Evolutionary conservation across 1,140 invertebrate genomes (phyloP).

Genomic region (Pseudomyrmex dendroicus): DNA sequence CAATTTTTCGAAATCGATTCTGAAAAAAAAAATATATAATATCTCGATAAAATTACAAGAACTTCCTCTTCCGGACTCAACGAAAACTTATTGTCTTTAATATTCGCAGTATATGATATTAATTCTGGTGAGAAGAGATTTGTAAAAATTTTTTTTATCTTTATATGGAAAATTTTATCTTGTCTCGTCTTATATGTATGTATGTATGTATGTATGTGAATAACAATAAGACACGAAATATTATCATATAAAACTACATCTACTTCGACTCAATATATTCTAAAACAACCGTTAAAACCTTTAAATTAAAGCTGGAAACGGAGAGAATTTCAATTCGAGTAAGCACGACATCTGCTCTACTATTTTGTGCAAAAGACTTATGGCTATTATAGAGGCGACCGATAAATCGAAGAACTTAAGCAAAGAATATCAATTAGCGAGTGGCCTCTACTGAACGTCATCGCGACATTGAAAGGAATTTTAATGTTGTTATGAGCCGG

Average conservation of each 20-base stretch:
- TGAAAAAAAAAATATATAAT: too few species aligned
- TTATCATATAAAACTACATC: background rate
- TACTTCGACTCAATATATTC: background rate
- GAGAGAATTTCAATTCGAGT: background rate
- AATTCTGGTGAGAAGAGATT: too few species aligned
- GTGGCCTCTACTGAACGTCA: conserved; percentile 79
- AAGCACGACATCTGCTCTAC: conserved; percentile 64
- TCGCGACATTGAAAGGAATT: conserved; percentile 83
- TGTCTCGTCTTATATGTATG: too few species aligned
- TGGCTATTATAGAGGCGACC: conserved; percentile 75
- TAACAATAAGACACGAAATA: too few species aligned
- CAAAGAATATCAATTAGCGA: conserved; percentile 79
- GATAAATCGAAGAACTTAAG: conserved; percentile 79
- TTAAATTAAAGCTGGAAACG: too few species aligned
- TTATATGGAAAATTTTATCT: too few species aligned
- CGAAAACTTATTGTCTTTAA: background rate
- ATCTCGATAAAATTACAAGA: conserved; percentile 9
- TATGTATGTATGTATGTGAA: too few species aligned
- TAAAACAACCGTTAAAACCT: too few species aligned
- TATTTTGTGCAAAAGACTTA: conserved; percentile 75
- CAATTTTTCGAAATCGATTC: too few species aligned
- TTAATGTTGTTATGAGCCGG: conserved; percentile 80
- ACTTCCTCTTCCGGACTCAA: background rate
- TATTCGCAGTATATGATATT: background rate
- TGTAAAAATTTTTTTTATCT: too few species aligned